A percentile compares a stretch with the other conserved stretches of the same genome.
Evolutionary conservation across 2,797 vertebrate genomes (phyloP).

Genomic region (Propithecus perrieri): DNA sequence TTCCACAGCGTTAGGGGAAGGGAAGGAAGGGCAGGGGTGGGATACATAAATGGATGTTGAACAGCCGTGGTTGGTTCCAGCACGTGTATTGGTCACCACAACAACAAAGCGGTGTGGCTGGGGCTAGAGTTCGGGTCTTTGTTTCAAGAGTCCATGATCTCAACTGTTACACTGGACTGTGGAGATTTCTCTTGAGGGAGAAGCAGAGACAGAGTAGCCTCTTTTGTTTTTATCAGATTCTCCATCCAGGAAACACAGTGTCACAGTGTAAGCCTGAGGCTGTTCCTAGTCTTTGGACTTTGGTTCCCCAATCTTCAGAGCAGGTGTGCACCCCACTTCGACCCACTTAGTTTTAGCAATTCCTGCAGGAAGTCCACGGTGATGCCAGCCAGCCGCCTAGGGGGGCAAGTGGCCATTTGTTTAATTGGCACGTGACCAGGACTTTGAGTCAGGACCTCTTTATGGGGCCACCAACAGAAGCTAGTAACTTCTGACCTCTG

Average conservation of each 20-base stretch:
- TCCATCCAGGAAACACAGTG: background rate
- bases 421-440: background rate
- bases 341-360: background rate
- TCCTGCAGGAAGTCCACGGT: fast-evolving
- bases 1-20: background rate
- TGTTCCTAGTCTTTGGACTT: background rate
- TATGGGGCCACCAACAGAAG: fast-evolving
- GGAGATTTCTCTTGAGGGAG: background rate
- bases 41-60: background rate
- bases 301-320: fast-evolving
- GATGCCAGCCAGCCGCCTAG: fast-evolving
- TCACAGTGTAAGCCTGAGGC: fast-evolving
- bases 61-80: background rate
- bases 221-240: background rate
- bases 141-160: background rate
- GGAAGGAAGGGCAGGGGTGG: no score
- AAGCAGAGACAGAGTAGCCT: background rate
- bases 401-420: background rate
- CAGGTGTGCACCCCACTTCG: background rate
- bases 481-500: background rate
- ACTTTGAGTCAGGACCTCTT: background rate
- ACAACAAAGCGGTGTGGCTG: background rate
- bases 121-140: background rate
- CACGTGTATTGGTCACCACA: no score
- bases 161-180: background rate